phyloP scores from a whole-genome alignment of 2,797 vertebrate genomes.

The Scolopax bukidnonensis region DNA sequence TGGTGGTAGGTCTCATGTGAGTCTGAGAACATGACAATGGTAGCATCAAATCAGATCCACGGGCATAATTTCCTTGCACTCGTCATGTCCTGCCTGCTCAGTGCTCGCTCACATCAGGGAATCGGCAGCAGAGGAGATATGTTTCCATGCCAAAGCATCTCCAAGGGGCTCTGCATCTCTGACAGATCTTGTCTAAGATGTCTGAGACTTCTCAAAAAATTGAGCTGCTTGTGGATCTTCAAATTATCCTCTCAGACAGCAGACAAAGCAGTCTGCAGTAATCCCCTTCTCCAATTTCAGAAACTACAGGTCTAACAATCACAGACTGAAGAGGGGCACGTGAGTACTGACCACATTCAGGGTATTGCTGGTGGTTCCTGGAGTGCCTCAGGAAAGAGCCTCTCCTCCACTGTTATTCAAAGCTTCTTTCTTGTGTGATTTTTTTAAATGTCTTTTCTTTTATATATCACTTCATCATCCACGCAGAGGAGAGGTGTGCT shows the following conservation, averaged over 20 bases:
- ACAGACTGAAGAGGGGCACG: fast-evolving
- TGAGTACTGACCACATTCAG: neutral
- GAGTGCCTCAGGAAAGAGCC: neutral
- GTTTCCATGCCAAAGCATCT: fast-evolving
- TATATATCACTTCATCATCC: neutral
- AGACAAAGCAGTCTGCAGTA: neutral
- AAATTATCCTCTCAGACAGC: neutral
- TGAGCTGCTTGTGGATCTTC: neutral
- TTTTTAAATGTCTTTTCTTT: neutral
- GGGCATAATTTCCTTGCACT: fast-evolving
- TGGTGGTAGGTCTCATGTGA: neutral
- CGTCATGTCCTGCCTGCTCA: neutral
- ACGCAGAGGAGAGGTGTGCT: neutral
- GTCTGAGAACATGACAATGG: neutral
- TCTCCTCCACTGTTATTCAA: neutral
- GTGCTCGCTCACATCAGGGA: neutral
- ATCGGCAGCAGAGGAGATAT: neutral
- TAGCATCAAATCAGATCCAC: neutral
- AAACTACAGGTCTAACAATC: neutral
- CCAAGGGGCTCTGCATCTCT: neutral
- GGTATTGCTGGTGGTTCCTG: neutral
- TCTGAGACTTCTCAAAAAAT: neutral
- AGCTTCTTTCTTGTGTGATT: neutral
- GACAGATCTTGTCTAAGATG: neutral
- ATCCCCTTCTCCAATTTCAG: neutral